These are phyloP conservation scores for Brachypodius melanocephalos DNA, from an alignment of 2,113 vertebrate species.

Conservation along the genomic window DNA sequence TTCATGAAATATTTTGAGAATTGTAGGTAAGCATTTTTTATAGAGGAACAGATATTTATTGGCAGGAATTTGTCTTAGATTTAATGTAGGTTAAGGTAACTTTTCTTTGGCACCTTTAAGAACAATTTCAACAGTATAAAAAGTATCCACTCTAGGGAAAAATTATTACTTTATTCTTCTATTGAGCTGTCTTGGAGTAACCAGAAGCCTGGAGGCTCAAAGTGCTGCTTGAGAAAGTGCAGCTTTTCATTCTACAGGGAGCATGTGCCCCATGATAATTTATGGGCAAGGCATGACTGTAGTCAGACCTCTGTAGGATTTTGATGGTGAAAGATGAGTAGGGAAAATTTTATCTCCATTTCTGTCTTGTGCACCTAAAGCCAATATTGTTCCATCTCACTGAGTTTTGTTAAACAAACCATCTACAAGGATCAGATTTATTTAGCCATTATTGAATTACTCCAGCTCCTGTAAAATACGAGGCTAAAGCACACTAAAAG, in stretches of 20 bases:
- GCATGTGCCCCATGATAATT: background rate
- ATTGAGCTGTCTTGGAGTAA: background rate
- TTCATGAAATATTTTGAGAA: background rate
- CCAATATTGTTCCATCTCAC: conserved; percentile 6
- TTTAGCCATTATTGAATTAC: conserved; percentile 57
- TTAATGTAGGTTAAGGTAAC: background rate
- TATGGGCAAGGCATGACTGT: background rate
- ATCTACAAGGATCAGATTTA: conserved; percentile 52
- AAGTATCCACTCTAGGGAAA: background rate
- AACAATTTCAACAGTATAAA: background rate
- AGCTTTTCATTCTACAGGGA: background rate
- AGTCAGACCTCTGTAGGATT: background rate
- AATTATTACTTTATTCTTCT: background rate
- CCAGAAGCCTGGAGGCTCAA: background rate
- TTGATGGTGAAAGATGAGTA: background rate
- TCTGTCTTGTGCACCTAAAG: background rate
- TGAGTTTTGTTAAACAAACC: conserved; percentile 46
- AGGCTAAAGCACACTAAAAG: conserved; percentile 20
- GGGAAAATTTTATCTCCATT: background rate
- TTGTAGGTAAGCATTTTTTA: background rate
- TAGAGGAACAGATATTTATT: background rate
- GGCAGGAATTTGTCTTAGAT: background rate
- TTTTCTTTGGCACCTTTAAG: conserved; percentile 4
- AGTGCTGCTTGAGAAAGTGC: background rate
- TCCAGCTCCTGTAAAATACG: conserved; percentile 20